A percentile compares a stretch with the other conserved stretches of the same genome.
These are phyloP conservation scores for Epizoanthus scotinus DNA, from an alignment of 92 coral and sea anemone genomes.

Conservation along the genomic window DNA sequence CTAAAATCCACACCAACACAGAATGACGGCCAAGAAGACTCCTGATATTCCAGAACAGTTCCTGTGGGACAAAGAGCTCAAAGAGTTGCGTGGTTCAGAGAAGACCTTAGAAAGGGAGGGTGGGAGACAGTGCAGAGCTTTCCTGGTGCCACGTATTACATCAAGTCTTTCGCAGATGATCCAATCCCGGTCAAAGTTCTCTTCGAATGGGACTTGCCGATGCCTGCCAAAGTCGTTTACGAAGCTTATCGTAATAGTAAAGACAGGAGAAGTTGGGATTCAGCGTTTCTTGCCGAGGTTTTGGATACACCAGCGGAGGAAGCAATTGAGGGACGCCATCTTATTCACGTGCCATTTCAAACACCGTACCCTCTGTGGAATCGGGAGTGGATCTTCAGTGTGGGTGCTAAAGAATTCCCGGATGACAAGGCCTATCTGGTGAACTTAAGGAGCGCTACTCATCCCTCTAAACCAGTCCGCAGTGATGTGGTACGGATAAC, in stretches of 20 bases:
- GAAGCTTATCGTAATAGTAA: not conserved
- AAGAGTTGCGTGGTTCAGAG: slow-evolving; percentile 3
- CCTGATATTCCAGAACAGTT: slow-evolving; percentile 9
- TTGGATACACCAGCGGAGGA: not conserved
- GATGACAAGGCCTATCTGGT: not conserved
- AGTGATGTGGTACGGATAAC: not conserved
- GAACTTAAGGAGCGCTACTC: not conserved
- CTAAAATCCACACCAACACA: not conserved
- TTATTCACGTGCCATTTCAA: not conserved
- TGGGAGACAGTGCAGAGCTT: not conserved
- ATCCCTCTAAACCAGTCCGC: not conserved
- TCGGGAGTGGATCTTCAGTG: not conserved
- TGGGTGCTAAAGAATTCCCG: not conserved
- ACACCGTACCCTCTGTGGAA: not conserved
- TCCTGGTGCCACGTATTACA: not conserved
- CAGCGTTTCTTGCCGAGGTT: not conserved
- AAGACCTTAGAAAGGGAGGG: not conserved
- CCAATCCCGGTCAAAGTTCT: not conserved
- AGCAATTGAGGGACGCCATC: not conserved
- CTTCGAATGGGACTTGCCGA: not conserved
- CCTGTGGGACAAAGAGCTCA: not conserved
- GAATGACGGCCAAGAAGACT: not conserved
- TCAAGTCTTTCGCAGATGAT: no score
- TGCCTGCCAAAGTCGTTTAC: not conserved
- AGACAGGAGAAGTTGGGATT: not conserved